Evolutionary conservation across 2,797 vertebrate species (phyloP).

Genomic region (Mycteria americana): DNA sequence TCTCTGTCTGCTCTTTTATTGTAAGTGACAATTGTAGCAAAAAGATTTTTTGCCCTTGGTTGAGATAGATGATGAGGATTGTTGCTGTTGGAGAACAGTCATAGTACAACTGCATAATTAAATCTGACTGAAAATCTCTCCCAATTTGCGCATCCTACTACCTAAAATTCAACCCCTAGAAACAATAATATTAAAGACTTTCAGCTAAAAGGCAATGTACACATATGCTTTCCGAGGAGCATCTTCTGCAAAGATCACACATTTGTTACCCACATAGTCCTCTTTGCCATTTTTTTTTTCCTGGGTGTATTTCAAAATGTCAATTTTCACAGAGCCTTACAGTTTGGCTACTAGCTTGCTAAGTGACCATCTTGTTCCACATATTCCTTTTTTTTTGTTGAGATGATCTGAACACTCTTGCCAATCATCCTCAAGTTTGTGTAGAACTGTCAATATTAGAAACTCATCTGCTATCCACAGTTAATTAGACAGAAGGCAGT

Average conservation of each 20-base stretch:
- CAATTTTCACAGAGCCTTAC: background rate
- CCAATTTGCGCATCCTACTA: background rate
- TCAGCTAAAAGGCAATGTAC: background rate
- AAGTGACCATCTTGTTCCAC: background rate
- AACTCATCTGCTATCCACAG: background rate
- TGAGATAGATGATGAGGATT: background rate
- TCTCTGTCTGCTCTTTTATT: background rate
- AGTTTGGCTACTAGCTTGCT: background rate
- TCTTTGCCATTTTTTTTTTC: background rate
- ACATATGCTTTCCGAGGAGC: background rate
- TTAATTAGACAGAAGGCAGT: constrained; percentile 36
- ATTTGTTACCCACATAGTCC: background rate
- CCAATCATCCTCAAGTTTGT: background rate
- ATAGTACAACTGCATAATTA: background rate
- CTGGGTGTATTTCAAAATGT: background rate
- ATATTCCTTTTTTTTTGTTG: background rate
- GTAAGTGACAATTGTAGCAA: background rate
- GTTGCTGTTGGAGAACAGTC: background rate
- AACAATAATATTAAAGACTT: background rate
- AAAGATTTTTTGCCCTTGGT: background rate
- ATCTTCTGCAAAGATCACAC: background rate
- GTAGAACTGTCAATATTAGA: constrained; percentile 19
- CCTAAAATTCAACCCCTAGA: background rate
- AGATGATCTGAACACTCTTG: background rate
- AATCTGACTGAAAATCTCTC: background rate